phyloP scores from a whole-genome alignment of 2,888 invertebrate species.

The Caenorhabditis sp. region DNA sequence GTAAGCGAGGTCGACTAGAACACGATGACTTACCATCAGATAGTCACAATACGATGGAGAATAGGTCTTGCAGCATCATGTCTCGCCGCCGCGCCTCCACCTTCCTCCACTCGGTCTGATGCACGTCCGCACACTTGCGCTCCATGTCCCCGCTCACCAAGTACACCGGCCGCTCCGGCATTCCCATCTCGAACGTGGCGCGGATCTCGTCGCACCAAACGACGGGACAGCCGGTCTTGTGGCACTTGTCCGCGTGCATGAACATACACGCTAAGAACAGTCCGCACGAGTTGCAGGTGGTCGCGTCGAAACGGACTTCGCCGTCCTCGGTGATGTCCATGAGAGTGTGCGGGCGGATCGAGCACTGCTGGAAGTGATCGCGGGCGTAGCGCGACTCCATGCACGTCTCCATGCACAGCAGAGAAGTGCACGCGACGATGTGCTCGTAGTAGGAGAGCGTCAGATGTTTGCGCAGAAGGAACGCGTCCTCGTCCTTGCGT shows the following conservation, averaged over 20 bases:
- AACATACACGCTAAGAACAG: slow-evolving; percentile 38
- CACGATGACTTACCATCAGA: slow-evolving; percentile 1
- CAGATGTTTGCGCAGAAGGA: slow-evolving; percentile 17
- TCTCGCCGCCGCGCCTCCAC: slow-evolving; percentile 6
- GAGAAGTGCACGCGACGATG: slow-evolving; percentile 7
- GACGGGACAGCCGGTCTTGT: neutral
- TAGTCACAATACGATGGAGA: slow-evolving; percentile 5
- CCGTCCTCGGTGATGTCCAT: slow-evolving; percentile 15
- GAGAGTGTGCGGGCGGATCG: neutral
- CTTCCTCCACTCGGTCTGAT: slow-evolving; percentile 12
- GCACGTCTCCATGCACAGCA: slow-evolving; percentile 6
- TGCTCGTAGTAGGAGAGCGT: slow-evolving; percentile 37
- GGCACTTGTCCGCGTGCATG: slow-evolving; percentile 34
- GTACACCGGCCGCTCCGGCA: neutral
- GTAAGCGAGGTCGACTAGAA: neutral
- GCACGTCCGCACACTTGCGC: slow-evolving; percentile 14
- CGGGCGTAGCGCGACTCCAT: slow-evolving; percentile 2
- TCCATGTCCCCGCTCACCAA: slow-evolving; percentile 5
- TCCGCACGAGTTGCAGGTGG: slow-evolving; percentile 5
- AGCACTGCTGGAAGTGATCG: slow-evolving; percentile 1
- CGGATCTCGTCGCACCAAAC: slow-evolving; percentile 26
- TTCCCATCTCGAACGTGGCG: slow-evolving; percentile 12
- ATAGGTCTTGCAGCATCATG: neutral
- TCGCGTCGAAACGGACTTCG: slow-evolving; percentile 9
- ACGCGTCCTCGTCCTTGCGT: neutral